Conservation (phyloP, 2,888 invertebrate genomes). For the Sympetrum striolatum region DNA sequence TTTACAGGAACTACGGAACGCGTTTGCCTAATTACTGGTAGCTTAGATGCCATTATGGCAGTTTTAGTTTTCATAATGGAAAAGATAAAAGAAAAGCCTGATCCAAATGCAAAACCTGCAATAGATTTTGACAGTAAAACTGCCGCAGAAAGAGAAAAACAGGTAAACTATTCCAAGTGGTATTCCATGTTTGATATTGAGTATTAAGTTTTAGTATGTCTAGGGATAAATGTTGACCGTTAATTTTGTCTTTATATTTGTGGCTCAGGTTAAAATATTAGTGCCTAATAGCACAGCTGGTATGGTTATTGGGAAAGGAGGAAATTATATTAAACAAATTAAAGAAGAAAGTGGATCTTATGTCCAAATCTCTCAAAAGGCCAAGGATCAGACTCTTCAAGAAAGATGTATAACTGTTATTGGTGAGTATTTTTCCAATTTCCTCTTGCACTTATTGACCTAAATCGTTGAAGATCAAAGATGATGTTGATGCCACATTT, state of each 20-base stretch:
- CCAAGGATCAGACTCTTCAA: constrained; percentile 86
- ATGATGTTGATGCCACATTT: too few relatives aligned
- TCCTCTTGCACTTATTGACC: background rate
- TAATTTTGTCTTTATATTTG: background rate
- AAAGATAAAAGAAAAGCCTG: constrained; percentile 94
- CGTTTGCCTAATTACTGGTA: constrained; percentile 92
- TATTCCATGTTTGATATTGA: background rate
- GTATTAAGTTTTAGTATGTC: background rate
- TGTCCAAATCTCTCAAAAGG: constrained; percentile 96
- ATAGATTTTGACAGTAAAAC: constrained; percentile 81
- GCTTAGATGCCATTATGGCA: constrained; percentile 87
- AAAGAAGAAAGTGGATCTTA: constrained; percentile 94
- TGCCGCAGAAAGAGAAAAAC: constrained; percentile 84
- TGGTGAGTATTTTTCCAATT: constrained; percentile 60
- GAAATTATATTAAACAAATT: constrained; percentile 94
- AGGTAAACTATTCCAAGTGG: constrained; percentile 60
- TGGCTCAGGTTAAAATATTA: constrained; percentile 80
- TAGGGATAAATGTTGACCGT: background rate
- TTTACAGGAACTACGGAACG: constrained; percentile 87
- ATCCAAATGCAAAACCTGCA: constrained; percentile 82
- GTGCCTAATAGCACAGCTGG: constrained; percentile 97
- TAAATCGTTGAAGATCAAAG: too few relatives aligned
- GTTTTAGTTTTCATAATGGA: constrained; percentile 95
- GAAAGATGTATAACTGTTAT: constrained; percentile 96
- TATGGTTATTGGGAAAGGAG: constrained; percentile 97